These are phyloP conservation scores for Luehdorfia chinensis DNA, from an alignment of 1,140 invertebrate genomes.

Conservation along the genomic window DNA sequence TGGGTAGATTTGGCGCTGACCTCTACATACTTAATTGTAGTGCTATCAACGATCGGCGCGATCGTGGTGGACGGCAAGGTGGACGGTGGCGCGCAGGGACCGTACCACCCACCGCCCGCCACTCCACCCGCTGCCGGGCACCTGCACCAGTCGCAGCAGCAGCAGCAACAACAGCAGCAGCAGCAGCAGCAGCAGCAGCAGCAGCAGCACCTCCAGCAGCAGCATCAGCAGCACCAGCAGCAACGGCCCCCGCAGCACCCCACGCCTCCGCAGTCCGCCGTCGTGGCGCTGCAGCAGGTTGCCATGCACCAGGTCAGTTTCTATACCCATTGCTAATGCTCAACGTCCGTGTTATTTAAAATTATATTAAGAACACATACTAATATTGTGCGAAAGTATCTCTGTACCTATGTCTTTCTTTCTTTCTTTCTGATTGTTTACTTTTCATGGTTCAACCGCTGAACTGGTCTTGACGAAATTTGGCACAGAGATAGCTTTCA, in stretches of 20 bases:
- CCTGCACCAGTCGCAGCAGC: constrained; percentile 30
- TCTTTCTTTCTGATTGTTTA: no score
- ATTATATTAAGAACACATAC: no score
- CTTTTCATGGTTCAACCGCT: no score
- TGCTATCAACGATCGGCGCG: constrained; percentile 84
- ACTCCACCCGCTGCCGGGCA: constrained; percentile 34
- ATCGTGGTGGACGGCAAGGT: constrained; percentile 88
- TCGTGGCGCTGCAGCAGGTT: constrained; percentile 64
- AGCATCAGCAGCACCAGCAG: constrained; percentile 36
- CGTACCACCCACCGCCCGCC: constrained; percentile 36
- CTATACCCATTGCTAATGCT: no score
- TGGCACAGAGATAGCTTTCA: no score
- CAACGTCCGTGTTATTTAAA: no score
- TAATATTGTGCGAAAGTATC: no score
- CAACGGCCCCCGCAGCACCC: constrained; percentile 24
- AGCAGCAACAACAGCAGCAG: constrained; percentile 32
- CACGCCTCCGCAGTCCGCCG: constrained; percentile 59
- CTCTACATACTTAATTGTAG: no score
- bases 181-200: constrained; percentile 24
- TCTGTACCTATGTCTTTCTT: no score
- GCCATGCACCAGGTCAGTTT: constrained; percentile 67
- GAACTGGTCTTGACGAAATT: no score
- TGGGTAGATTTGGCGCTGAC: no score
- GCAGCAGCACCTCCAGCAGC: constrained; percentile 26
- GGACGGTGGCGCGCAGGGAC: constrained; percentile 70